Base-by-base conservation (phyloP, 2,113 vertebrate genomes). In the Microtus oregoni region DNA sequence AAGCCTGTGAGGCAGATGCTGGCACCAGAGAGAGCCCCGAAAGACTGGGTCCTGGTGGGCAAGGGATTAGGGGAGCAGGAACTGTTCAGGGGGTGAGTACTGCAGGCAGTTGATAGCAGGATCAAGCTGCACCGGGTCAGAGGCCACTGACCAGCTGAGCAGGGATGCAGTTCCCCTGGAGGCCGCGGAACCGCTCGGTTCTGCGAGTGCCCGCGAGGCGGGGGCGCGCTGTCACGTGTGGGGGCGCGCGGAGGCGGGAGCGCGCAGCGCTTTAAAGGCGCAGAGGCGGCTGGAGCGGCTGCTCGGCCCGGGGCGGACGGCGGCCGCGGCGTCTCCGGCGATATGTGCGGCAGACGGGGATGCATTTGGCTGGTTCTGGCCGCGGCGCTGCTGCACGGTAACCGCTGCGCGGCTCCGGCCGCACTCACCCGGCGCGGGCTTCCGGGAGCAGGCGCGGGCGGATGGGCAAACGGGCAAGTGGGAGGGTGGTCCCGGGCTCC, bases 351-450 rank as follows among this genome's bases (percentile, higher is more conserved):
- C 78, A 94, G 30, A 82, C 96, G 82, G 97, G 97, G 97, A 95
- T 89, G 94, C 94, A 41, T 98, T 86, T 98, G 98, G 98, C 97
- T 98, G 98, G 97, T 97, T 63, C 94, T 98, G 90, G 96, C 94
- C 93, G 98, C 97, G 65, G 98, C 97, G 73, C 93, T 98, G 1
- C 95, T 98, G 50, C 97, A 97, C 55, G 98, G 98, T 98, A 98
- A 98, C 96, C 90, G 86, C 47, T 32, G 55, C 3, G 26, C 70
- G 77, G 30, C 50, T 75, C 73, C 61, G 50, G 44, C 47, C 63
- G 28, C 79, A 75, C 65, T 15, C 90, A 52, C 77, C 86, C 30
- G 77, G 47, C 61, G 38, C 61, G 81, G 81, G 94, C 38, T 91
- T 24, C 52, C 13, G 91, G 81, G 32, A 77, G 85, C 94, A 28